Evolutionary conservation across 2,113 vertebrate species (phyloP).

Genomic region (Trachemys scripta): DNA sequence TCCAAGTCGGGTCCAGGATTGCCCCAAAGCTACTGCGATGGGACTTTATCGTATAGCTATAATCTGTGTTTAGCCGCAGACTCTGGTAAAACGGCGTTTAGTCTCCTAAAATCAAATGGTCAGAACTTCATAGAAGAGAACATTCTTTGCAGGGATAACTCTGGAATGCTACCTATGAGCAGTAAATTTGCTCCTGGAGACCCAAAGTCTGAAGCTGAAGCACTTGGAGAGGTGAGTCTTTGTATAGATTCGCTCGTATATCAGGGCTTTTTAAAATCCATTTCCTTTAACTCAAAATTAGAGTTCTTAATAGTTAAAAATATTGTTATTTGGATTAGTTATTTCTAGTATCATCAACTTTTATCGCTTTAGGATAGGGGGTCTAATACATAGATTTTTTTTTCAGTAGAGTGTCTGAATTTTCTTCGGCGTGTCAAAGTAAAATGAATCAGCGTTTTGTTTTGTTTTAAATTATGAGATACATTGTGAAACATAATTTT

Average conservation of each 20-base stretch:
- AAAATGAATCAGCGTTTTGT: too few species aligned
- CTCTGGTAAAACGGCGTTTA: background rate
- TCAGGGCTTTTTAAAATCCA: too few species aligned
- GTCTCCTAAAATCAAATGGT: slow-evolving; percentile 34
- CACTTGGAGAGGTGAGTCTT: background rate
- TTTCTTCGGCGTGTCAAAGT: too few species aligned
- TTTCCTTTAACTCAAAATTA: too few species aligned
- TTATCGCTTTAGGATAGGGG: too few species aligned
- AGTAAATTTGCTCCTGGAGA: background rate
- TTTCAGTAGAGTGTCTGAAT: too few species aligned
- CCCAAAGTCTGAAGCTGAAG: background rate
- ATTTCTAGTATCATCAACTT: too few species aligned
- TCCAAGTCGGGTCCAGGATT: background rate
- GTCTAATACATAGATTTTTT: too few species aligned
- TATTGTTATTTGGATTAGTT: too few species aligned
- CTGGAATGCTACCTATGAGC: slow-evolving; percentile 35
- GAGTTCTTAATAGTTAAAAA: too few species aligned
- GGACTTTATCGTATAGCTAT: background rate
- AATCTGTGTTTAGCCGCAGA: slow-evolving; percentile 3
- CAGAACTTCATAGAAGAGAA: slow-evolving; percentile 15
- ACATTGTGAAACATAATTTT: too few species aligned
- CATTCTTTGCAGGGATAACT: slow-evolving; percentile 44
- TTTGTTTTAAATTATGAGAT: too few species aligned
- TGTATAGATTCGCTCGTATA: background rate
- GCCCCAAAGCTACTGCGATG: background rate